Evolutionary conservation across 2,797 vertebrate genomes (phyloP).

Genomic region (Etheostoma nigrum): DNA sequence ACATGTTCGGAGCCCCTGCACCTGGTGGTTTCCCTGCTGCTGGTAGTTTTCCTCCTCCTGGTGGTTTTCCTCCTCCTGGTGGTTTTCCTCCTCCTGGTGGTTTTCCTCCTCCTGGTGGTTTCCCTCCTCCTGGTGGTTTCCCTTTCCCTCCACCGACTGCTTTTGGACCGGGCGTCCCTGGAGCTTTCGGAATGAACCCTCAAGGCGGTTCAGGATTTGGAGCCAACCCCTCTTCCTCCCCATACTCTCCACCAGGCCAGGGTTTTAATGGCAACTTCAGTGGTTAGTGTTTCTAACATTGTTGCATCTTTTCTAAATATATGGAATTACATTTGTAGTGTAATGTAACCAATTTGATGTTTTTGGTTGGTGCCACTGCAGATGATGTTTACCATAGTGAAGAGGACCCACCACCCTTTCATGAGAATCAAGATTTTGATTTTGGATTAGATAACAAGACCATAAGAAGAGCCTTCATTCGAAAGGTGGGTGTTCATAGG

Average conservation of each 20-base stretch:
- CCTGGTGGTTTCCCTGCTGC: conserved; percentile 13
- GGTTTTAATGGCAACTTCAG: conserved; percentile 19
- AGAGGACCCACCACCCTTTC: conserved; percentile 89
- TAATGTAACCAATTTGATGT: neutral
- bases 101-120: conserved; percentile 19
- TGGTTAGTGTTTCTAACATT: conserved; percentile 24
- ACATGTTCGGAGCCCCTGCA: conserved; percentile 35
- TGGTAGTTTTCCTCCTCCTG: conserved; percentile 20
- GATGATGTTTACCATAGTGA: conserved; percentile 82
- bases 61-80: conserved; percentile 14
- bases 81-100: conserved; percentile 20
- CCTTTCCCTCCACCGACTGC: conserved; percentile 61
- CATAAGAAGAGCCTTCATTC: conserved; percentile 90
- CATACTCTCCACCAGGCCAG: conserved; percentile 50
- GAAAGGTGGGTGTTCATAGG: conserved; percentile 83
- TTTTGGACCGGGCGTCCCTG: conserved; percentile 43
- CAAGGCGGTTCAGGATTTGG: conserved; percentile 43
- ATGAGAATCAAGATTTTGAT: conserved; percentile 89
- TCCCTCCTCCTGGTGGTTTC: conserved; percentile 29
- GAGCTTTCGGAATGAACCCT: conserved; percentile 41
- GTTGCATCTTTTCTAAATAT: neutral
- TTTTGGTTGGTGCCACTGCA: conserved; percentile 47
- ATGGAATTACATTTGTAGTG: neutral
- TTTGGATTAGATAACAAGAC: conserved; percentile 89
- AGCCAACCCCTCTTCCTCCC: conserved; percentile 32